Evolutionary conservation across 2,797 vertebrate genomes (phyloP).

Genomic region (Cossypha dichroa): DNA sequence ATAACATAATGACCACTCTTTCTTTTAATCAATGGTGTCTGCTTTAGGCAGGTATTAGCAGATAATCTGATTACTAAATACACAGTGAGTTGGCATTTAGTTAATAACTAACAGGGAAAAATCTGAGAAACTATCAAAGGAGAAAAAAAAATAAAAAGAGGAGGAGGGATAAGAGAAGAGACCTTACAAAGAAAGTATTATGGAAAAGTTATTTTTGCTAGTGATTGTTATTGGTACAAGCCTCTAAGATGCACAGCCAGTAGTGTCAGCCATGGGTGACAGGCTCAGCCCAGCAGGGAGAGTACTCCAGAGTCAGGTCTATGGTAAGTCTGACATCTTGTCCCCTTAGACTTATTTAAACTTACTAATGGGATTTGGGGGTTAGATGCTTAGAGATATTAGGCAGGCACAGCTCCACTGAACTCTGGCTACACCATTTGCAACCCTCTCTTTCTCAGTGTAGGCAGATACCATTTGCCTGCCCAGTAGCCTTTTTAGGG

Average conservation of each 20-base stretch:
- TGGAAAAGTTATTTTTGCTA: background rate
- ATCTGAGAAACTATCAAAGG: conserved; percentile 9
- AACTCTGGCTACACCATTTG: background rate
- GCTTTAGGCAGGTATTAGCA: conserved; percentile 58
- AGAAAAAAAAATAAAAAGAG: background rate
- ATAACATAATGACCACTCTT: conserved; percentile 21
- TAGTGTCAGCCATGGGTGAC: background rate
- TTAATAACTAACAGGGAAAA: background rate
- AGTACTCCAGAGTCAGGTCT: background rate
- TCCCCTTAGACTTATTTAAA: conserved; percentile 13
- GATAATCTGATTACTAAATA: conserved; percentile 53
- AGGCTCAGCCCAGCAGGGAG: background rate
- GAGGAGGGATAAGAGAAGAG: background rate
- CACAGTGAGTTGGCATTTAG: conserved; percentile 8
- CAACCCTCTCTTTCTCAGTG: background rate
- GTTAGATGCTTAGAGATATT: background rate
- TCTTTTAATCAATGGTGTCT: conserved; percentile 50
- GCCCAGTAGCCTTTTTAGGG: background rate
- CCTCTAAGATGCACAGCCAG: background rate
- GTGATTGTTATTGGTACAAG: background rate
- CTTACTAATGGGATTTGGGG: conserved; percentile 13
- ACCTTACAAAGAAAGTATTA: background rate
- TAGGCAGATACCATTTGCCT: background rate
- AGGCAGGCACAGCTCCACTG: background rate
- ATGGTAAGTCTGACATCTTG: background rate